Evolutionary conservation across 2,888 invertebrate genomes (phyloP).

Genomic region (Lysandra bellargus): DNA sequence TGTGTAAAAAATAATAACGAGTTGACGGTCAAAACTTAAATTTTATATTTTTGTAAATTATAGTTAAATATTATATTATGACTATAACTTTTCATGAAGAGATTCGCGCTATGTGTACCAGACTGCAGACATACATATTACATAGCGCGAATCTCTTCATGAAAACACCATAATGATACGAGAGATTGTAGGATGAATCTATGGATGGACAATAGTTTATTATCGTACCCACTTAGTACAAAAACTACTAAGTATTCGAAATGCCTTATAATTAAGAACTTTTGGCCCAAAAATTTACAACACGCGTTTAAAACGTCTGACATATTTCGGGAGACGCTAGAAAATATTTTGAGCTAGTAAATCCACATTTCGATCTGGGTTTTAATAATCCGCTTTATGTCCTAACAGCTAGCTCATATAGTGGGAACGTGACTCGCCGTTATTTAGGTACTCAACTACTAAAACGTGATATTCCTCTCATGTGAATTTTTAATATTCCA

Average conservation of each 20-base stretch:
- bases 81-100: no score
- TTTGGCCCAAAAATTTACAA: not conserved
- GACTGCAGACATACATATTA: no score
- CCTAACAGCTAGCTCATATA: constrained; percentile 28
- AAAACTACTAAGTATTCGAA: no score
- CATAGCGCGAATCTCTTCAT: no score
- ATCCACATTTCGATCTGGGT: constrained; percentile 21
- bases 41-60: no score
- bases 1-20: no score
- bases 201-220: no score
- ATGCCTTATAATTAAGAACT: not conserved
- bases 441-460: constrained; percentile 29
- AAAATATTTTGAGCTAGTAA: constrained; percentile 25
- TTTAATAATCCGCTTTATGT: constrained; percentile 31
- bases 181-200: no score
- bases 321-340: not conserved
- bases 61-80: no score
- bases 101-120: no score
- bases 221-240: not conserved
- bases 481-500: constrained; percentile 28
- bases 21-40: no score
- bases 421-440: constrained; percentile 23
- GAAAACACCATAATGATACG: no score
- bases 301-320: not conserved
- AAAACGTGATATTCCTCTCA: constrained; percentile 28